A percentile compares a stretch with the other conserved stretches of the same genome.
Conservation (phyloP, 2,888 invertebrate species). For the Amphiduros pacificus region DNA sequence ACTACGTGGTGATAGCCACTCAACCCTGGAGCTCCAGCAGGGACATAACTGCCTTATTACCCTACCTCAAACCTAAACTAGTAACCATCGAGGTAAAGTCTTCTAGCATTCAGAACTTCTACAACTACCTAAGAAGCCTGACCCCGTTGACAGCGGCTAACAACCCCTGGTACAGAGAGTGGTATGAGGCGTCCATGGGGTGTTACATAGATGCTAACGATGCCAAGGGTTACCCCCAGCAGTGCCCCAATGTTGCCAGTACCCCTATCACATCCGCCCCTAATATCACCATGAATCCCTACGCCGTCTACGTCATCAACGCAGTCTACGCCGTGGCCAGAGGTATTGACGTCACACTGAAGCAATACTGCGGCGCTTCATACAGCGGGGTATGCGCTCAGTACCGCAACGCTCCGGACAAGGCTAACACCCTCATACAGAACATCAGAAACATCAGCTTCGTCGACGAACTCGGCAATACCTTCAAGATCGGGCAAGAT, state of each 20-base stretch:
- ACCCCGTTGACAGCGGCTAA: constrained; percentile 24
- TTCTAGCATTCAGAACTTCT: not conserved
- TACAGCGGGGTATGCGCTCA: constrained; percentile 40
- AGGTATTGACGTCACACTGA: constrained; percentile 41
- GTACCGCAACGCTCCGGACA: constrained; percentile 37
- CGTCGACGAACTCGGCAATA: constrained; percentile 28
- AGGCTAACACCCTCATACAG: constrained; percentile 33
- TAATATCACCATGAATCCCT: constrained; percentile 25
- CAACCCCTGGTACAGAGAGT: constrained; percentile 40
- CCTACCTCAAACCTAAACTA: not conserved
- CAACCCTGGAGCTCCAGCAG: not conserved
- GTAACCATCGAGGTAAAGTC: not conserved
- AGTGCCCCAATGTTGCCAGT: constrained; percentile 14
- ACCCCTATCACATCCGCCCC: constrained; percentile 26
- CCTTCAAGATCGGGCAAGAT: too few relatives aligned
- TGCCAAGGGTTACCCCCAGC: constrained; percentile 29
- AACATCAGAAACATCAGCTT: constrained; percentile 36
- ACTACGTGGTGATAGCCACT: not conserved
- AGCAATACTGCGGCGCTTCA: constrained; percentile 38
- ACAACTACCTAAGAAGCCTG: constrained; percentile 33
- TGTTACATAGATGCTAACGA: constrained; percentile 43
- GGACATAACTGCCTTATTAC: not conserved
- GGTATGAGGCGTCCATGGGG: constrained; percentile 41
- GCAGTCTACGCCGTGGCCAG: constrained; percentile 43
- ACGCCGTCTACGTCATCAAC: constrained; percentile 36